These are phyloP conservation scores for Zaprionus bogoriensis DNA, from an alignment of 2,888 invertebrate genomes.

Conservation along the genomic window DNA sequence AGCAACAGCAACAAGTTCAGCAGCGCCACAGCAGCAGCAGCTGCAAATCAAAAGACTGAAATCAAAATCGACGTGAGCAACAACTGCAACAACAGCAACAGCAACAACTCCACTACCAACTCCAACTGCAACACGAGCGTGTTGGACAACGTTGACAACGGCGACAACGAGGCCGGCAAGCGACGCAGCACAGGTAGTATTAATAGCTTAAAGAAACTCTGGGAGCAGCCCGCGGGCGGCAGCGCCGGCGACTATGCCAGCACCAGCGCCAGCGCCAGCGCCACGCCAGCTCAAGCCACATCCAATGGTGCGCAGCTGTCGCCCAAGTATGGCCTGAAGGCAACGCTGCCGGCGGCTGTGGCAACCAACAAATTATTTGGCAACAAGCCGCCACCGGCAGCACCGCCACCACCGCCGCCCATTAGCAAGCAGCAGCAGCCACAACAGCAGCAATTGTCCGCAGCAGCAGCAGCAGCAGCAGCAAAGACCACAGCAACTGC, in stretches of 20 bases:
- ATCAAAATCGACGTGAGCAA: conserved; percentile 82
- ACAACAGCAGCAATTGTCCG: conserved; percentile 30
- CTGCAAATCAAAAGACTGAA: conserved; percentile 83
- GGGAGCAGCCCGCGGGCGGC: conserved; percentile 86
- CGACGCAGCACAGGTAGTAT: conserved; percentile 96
- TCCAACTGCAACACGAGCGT: not conserved
- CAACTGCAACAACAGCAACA: conserved; percentile 55
- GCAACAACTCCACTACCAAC: conserved; percentile 30
- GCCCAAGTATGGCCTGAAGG: conserved; percentile 85
- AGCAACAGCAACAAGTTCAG: conserved; percentile 29
- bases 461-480: conserved; percentile 21
- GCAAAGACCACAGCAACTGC: conserved; percentile 34
- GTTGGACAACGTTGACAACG: not conserved
- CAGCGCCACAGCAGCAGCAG: conserved; percentile 40
- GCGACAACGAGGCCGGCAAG: conserved; percentile 86
- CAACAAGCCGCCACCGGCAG: conserved; percentile 79
- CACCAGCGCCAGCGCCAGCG: conserved; percentile 41
- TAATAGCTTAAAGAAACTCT: conserved; percentile 94
- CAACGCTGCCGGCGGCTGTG: conserved; percentile 68
- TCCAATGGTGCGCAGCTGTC: conserved; percentile 70
- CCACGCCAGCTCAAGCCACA: conserved; percentile 38
- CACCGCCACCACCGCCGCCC: conserved; percentile 81
- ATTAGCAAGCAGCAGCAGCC: conserved; percentile 49
- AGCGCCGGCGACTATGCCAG: conserved; percentile 75
- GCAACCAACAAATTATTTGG: conserved; percentile 48